Conservation (phyloP, 2,888 invertebrate genomes). For the Ormyrus pomaceus region DNA sequence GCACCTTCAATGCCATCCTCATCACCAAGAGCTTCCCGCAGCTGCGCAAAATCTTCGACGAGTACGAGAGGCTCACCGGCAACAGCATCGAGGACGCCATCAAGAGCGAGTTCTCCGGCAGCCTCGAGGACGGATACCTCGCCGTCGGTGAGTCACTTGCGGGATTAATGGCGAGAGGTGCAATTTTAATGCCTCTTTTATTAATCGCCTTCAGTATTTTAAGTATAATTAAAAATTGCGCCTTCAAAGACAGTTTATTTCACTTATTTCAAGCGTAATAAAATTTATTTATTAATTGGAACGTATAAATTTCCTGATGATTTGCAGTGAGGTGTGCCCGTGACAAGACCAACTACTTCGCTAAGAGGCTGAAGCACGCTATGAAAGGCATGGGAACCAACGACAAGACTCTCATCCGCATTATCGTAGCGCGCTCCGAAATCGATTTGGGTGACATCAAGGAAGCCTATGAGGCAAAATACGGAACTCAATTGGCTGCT, state of each 20-base stretch:
- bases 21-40: constrained; percentile 88
- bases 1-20: constrained; percentile 89
- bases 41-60: constrained; percentile 80
- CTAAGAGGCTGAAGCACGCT: constrained; percentile 88
- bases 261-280: too few species aligned
- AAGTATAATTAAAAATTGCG: too few species aligned
- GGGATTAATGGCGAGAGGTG: neutral
- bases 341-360: constrained; percentile 90
- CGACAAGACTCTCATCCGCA: constrained; percentile 89
- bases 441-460: constrained; percentile 92
- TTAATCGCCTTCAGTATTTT: too few species aligned
- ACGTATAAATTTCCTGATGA: neutral
- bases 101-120: constrained; percentile 90
- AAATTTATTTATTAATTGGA: too few species aligned
- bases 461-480: constrained; percentile 85
- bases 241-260: too few species aligned
- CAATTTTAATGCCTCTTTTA: too few species aligned
- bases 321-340: constrained; percentile 84
- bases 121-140: constrained; percentile 84
- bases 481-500: constrained; percentile 86
- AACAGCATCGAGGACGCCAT: constrained; percentile 88
- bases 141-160: constrained; percentile 80
- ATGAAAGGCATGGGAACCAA: constrained; percentile 95
- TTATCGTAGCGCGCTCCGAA: constrained; percentile 89
- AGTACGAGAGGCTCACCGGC: constrained; percentile 87